Evolutionary conservation across 2,113 vertebrate genomes (phyloP).

Genomic region (Malurus cyaneus): DNA sequence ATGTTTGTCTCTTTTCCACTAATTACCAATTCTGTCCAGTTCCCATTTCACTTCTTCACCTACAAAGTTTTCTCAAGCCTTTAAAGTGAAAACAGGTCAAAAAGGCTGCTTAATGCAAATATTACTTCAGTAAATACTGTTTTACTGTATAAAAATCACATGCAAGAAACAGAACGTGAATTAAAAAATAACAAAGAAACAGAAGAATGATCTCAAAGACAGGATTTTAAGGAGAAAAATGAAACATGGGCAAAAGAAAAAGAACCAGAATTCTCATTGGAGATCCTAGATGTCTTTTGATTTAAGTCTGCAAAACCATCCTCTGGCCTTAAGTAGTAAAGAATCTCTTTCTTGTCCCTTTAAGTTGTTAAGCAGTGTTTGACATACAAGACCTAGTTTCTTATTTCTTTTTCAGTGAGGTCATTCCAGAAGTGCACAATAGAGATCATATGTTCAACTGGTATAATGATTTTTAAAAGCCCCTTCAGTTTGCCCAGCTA

Average conservation of each 20-base stretch:
- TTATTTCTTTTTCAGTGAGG: not conserved
- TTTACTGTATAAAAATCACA: not conserved
- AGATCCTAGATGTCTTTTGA: not conserved
- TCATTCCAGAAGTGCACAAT: not conserved
- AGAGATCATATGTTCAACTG: not conserved
- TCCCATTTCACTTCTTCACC: not conserved
- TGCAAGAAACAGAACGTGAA: not conserved
- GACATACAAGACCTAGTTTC: not conserved
- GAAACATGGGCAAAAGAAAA: not conserved
- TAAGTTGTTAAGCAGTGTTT: not conserved
- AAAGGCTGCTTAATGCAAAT: not conserved
- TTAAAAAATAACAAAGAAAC: not conserved
- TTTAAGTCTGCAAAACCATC: not conserved
- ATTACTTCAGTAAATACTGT: not conserved
- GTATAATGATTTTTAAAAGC: not conserved
- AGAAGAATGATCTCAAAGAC: not conserved
- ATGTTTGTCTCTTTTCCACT: not conserved
- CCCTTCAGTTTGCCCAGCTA: not conserved
- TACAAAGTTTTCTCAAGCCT: not conserved
- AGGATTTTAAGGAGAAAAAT: not conserved
- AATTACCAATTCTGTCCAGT: not conserved
- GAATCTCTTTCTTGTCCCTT: not conserved
- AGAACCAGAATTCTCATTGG: not conserved
- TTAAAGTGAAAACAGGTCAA: not conserved
- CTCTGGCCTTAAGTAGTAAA: not conserved